phyloP scores from a whole-genome alignment of 1,140 invertebrate genomes.

The Aricia agestis region DNA sequence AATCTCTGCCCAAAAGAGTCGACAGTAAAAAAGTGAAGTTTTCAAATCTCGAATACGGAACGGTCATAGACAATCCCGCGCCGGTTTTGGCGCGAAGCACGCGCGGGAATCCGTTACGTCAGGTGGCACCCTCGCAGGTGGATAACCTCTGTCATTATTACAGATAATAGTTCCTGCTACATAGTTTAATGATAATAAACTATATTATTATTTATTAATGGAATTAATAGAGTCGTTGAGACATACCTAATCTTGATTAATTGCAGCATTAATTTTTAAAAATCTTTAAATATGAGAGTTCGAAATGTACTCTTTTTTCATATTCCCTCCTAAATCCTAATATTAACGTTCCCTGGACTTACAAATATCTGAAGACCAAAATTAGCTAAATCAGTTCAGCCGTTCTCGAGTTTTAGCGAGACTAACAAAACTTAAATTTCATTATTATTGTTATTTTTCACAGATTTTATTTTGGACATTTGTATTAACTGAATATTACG shows the following conservation, averaged over 20 bases:
- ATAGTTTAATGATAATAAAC: neutral
- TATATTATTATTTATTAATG: neutral
- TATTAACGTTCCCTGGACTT: too few species aligned
- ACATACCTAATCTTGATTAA: neutral
- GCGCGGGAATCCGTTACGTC: conserved; percentile 24
- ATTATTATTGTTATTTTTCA: too few species aligned
- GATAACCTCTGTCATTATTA: conserved; percentile 17
- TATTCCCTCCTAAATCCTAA: too few species aligned
- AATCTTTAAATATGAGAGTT: too few species aligned
- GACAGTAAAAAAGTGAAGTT: neutral
- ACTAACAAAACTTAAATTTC: too few species aligned
- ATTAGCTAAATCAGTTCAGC: too few species aligned
- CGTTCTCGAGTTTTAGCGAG: too few species aligned
- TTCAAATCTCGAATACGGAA: conserved; percentile 1
- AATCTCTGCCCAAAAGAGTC: neutral
- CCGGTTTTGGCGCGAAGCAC: conserved; percentile 22
- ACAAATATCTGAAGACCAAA: too few species aligned
- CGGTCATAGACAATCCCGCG: neutral
- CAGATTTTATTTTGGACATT: too few species aligned
- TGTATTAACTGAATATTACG: too few species aligned
- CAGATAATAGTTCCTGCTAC: conserved; percentile 8
- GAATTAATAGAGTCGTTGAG: neutral
- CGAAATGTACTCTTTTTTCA: too few species aligned
- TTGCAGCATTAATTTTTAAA: neutral
- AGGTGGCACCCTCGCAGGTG: conserved; percentile 24